Evolutionary conservation across 2,113 vertebrate species (phyloP), one percentile per base, ranked within the genome.

Genomic region (Lepus europaeus): DNA sequence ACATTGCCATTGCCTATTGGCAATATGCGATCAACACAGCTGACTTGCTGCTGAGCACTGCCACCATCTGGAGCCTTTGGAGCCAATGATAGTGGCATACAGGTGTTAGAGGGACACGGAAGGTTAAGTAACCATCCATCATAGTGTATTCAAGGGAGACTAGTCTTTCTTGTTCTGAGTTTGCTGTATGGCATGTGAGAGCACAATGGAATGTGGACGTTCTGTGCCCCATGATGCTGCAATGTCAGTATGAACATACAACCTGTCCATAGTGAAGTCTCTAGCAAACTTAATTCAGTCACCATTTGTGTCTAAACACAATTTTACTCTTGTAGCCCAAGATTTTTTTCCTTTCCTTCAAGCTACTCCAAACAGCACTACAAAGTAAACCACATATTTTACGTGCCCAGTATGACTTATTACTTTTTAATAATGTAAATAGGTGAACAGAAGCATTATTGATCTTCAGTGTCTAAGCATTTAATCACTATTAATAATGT

Each of bases 401-500:
- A 84, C n/a, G 16, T 84, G 56, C 66, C 72, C 92, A 89, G 94
- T 96, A 92, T 95, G 93, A 90, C 89, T 92, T 97, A 97, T 97
- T 96, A 96, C 97, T 97, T 98, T 98, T 98, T 98, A 95, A 98
- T 97, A 91, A 94, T 97, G 97, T 97, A 98, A 98, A 97, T 97
- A 98, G 93, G 95, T 98, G 97, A 98, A 98, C 97, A 97, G 97
- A 92, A 96, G 95, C 96, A 96, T 98, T 98, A 98, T 98, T 97
- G 98, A 98, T 98, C 97, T 97, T 96, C 96, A 97, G 95, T 97
- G 93, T 97, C 98, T 97, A 97, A 97, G 94, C 98, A 93, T 98
- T 98, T 98, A 98, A 98, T 98, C 97, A 97, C 93, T 97, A 95
- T 98, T 97, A 98, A 98, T 98, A 98, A 98, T 98, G 93, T 85